Evolutionary conservation across 2,113 vertebrate species (phyloP).

Genomic region (Seriola rivoliana): DNA sequence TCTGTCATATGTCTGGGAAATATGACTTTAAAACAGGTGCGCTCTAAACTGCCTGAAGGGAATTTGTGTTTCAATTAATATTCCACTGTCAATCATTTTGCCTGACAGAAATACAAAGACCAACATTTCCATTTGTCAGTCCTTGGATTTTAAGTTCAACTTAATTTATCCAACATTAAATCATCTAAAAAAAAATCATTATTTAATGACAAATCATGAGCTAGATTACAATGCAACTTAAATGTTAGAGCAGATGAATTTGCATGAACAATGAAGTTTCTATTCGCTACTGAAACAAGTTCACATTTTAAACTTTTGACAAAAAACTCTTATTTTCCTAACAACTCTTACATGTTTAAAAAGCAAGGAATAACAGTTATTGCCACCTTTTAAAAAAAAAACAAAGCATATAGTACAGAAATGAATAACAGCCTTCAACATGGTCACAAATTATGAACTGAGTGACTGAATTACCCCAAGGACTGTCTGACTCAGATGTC

Average conservation of each 20-base stretch:
- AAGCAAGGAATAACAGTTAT: neutral
- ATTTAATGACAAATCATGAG: neutral
- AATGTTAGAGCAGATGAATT: neutral
- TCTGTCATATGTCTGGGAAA: conserved; percentile 9
- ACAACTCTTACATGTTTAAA: neutral
- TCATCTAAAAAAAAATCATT: neutral
- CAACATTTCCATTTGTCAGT: neutral
- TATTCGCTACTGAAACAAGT: neutral
- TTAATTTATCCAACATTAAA: neutral
- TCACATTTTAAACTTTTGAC: neutral
- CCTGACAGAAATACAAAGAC: neutral
- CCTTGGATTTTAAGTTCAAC: neutral
- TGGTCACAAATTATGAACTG: neutral
- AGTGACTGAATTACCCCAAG: conserved; percentile 12
- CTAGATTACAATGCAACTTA: neutral
- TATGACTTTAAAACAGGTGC: conserved; percentile 39
- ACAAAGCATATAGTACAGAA: neutral
- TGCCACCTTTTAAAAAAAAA: neutral
- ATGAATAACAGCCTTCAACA: conserved; percentile 18
- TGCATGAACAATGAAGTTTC: neutral
- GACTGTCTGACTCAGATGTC: conserved; percentile 38
- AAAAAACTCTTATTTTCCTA: neutral
- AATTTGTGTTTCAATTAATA: conserved; percentile 1
- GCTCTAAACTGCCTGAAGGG: conserved; percentile 25
- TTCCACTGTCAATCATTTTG: conserved; percentile 10